Base-by-base conservation (phyloP, 2,113 vertebrate species). In the Cebus imitator region DNA sequence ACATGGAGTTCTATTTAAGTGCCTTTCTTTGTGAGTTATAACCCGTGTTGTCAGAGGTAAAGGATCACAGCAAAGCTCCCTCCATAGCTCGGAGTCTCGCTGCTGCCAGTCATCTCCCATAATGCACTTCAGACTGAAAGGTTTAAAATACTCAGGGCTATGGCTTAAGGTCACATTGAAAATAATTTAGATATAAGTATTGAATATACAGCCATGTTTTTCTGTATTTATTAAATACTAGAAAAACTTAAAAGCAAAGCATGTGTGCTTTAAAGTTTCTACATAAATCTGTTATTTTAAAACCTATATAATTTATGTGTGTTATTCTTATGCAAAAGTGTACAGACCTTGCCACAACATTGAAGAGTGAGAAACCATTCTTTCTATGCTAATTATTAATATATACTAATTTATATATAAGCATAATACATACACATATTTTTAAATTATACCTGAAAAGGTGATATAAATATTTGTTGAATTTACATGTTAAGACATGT, bases 61-160 rank as follows among this genome's bases (percentile, higher is more conserved):
- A 70, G 16, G 14, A 68, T 55, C 82, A 27, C 50, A 73, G 64
- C 72, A 95, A 95, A 76, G 18, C 80, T 92, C 30, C 48, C 94
- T 94, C 98, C 98, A 99, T 25, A 99, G 95, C 76, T 98, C 96
- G 58, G 98, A 99, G 73, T 97, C 97, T 52, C 98, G 98, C 97
- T 99, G 98, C 48, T 99, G 91, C 98, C 98, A 99, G 35, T 93
- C 95, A 21, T 98, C 97, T 97, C 99, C 99, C 98, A 99, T 98
- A 94, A 99, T 98, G 96, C 97, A 98, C 93, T 99, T 99, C 93
- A 99, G 91, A 87, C 50, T 91, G 95, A 99, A 99, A 52, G 66
- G 58, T 98, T 99, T 96, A 96, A 99, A 99, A 98, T 99, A 99
- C 70, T 99, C 97, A 86, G 99, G 97, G 76, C 64, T 78, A 92